Evolutionary conservation across 2,888 invertebrate species (phyloP), one percentile per base, ranked within the genome.

Genomic region (Sinelater perroti): DNA sequence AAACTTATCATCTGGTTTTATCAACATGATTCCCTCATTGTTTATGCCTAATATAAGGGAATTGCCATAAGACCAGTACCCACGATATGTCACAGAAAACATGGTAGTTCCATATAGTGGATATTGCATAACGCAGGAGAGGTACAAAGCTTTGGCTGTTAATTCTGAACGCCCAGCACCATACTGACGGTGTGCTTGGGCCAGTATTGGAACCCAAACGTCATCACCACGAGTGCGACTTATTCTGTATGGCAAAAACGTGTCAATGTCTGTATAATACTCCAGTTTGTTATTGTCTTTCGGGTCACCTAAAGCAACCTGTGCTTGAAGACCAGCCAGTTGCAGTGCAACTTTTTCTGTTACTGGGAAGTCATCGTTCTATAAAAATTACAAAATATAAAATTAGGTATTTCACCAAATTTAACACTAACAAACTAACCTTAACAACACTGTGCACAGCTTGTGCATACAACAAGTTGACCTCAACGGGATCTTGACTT

Each of bases 41-140:
- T 93, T 95, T 49, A 97, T 88, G 11, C 96, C 97, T 18, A 97
- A 81, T 2, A 95, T 84, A 17, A 88, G 81, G 64, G 79, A 80
- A 67, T 82, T 83, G 42, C 91, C 94, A 72, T 95, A 95, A 3
- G 92, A 91, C 93, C 95, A 95, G 72, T 95, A 94, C 8, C 96
- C 96, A 65, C 94, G 88, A 76, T 96, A 97, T 0, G 91, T 91
- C 58, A 96, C 96, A 7, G 89, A 89, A 59, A 72, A 79, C 78
- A 79, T 78, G 4, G 78, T 79, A 5, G 76, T 78, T 2, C 79
- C 81, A 83, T 83, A 26, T 1, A 97, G 82, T 0, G 96, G 95
- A 77, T 95, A 97, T 78, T 97, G 96, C 93, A 96, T 96, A 3
- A 97, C 96, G 72, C 95, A 95, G 0, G 95, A 93, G 60, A 97